These are phyloP conservation scores for Drosophila setosimentum DNA, from an alignment of 2,888 invertebrate species.

Conservation along the genomic window DNA sequence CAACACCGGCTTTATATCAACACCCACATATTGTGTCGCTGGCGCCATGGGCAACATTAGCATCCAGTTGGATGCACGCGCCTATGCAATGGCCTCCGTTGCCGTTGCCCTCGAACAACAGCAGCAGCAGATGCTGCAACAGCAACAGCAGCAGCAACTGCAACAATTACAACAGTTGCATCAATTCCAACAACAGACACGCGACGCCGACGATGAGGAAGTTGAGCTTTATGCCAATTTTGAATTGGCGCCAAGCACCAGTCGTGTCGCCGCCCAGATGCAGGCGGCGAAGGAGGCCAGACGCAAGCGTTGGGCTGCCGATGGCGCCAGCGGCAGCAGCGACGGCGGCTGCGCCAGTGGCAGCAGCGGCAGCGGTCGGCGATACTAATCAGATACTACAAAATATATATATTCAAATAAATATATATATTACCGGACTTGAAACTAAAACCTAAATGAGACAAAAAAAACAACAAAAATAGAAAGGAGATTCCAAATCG, in stretches of 20 bases:
- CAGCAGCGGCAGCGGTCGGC: constrained; percentile 71
- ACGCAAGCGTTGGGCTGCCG: constrained; percentile 80
- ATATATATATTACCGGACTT: not conserved
- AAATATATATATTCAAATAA: no score
- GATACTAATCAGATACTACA: constrained; percentile 49
- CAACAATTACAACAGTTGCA: constrained; percentile 16
- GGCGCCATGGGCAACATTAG: constrained; percentile 31
- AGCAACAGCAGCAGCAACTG: constrained; percentile 51
- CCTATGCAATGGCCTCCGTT: constrained; percentile 76
- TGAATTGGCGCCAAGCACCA: constrained; percentile 77
- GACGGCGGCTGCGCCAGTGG: constrained; percentile 73
- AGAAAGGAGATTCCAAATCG: constrained; percentile 65
- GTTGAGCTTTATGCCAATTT: constrained; percentile 82
- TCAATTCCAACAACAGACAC: constrained; percentile 33
- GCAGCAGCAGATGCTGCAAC: constrained; percentile 43
- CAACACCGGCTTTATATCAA: constrained; percentile 9
- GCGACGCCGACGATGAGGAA: constrained; percentile 80
- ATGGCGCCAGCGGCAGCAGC: constrained; percentile 81
- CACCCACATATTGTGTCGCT: constrained; percentile 29
- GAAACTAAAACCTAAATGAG: not conserved
- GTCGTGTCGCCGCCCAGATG: constrained; percentile 81
- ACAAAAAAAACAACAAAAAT: constrained; percentile 5
- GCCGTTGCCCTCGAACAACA: constrained; percentile 71
- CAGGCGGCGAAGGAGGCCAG: constrained; percentile 82
- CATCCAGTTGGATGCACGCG: constrained; percentile 63